Base-by-base conservation (phyloP, 2,888 invertebrate genomes). In the Acronicta psi region DNA sequence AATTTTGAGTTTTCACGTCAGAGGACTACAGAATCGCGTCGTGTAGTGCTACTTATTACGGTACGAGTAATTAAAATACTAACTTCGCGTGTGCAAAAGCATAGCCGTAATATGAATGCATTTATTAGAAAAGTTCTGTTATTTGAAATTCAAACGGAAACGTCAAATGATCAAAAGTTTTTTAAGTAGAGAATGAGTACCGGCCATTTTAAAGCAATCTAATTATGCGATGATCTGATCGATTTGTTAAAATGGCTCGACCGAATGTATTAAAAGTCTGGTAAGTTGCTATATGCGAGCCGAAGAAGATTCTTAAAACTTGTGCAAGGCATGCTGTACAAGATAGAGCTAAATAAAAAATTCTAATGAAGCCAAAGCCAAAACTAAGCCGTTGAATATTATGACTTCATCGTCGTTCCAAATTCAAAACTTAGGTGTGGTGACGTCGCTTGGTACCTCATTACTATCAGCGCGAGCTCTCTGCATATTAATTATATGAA, bases 391-490 rank as follows among this genome's bases (percentile, higher is more conserved):
- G 25, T 41, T 13, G 17, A 36, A 41, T 37, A 34, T 46, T 10
- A 46, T 57, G 25, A 54, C 41, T 20, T 44, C 46, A 54, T 20
- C 17, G 43, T n/a, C 42, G 45, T 11, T 58, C 41, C 18, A 36
- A 37, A 47, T 65, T 34, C 47, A 36, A 59, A 51, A 70, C 42
- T 69, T 57, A 36, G 17, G 31, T 57, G 6, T 51, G 29, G 72
- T 67, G 72, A 71, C 68, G 60, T 75, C 64, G 68, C 49, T 69
- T 59, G 61, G 55, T 55, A 58, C 65, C 65, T 73, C 65, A 72
- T 73, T 72, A 73, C 73, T 65, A 75, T 72, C 69, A 64, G 41
- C 64, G 43, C 45, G 18, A 43, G 53, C 59, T 42, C 53, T 34
- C 45, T 47, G 73, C 52, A 58, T 69, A 69, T 69, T 73, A 75